These are phyloP conservation scores for Syndactyla subalaris DNA, from an alignment of 2,797 vertebrate species.

Conservation along the genomic window DNA sequence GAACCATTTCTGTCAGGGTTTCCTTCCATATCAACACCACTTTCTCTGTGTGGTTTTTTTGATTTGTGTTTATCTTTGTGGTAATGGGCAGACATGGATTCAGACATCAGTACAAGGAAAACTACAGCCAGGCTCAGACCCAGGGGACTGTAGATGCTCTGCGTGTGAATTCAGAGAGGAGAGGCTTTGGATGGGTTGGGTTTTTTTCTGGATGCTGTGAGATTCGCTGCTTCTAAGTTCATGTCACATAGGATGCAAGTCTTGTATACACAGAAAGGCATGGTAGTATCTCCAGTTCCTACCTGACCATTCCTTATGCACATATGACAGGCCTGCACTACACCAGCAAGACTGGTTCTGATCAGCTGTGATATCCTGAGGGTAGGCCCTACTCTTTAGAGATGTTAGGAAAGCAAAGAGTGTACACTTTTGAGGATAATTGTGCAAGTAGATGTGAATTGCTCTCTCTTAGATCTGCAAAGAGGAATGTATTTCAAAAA, in stretches of 20 bases:
- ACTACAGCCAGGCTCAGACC: neutral
- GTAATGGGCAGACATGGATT: neutral
- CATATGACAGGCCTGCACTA: neutral
- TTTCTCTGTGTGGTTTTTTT: neutral
- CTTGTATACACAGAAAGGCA: neutral
- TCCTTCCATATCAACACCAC: rapidly evolving
- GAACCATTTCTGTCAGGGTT: neutral
- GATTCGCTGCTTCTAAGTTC: neutral
- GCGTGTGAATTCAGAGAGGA: neutral
- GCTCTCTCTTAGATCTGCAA: neutral
- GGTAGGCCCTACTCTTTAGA: neutral
- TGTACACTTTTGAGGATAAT: neutral
- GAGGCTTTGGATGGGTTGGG: neutral
- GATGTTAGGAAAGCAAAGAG: neutral
- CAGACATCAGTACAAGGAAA: neutral
- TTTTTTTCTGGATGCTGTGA: neutral
- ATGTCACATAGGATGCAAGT: neutral
- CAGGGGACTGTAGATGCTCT: neutral
- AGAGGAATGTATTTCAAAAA: neutral
- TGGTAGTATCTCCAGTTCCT: neutral
- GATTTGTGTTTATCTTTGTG: neutral
- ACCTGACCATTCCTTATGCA: neutral
- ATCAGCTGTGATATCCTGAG: neutral
- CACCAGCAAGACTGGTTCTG: neutral
- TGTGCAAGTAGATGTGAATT: neutral